Percentiles rank a stretch among this genome's conserved stretches.
Evolutionary conservation across 2,113 vertebrate genomes (phyloP).

Genomic region (Podarcis muralis): DNA sequence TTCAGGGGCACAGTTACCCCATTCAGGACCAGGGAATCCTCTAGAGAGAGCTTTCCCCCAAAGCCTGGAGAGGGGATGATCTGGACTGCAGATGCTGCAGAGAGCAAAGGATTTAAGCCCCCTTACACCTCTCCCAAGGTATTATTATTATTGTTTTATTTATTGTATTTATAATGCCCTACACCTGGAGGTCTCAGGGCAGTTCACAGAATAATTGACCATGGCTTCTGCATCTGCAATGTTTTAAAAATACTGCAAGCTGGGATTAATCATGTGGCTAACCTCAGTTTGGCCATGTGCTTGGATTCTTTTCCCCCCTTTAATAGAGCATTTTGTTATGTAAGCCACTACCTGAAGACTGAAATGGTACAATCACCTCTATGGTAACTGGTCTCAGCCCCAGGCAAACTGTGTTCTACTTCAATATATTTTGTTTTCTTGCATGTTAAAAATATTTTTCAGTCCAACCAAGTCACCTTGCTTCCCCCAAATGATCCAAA

Average conservation of each 20-base stretch:
- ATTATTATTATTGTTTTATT: too few species aligned
- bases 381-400: background rate
- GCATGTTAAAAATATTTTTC: background rate
- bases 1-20: too few species aligned
- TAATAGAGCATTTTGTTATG: background rate
- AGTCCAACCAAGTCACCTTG: background rate
- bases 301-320: background rate
- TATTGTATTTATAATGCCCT: too few species aligned
- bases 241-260: background rate
- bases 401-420: background rate
- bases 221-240: background rate
- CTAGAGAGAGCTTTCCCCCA: background rate
- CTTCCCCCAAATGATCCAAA: background rate
- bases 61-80: background rate
- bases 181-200: too few species aligned
- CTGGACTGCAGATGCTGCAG: background rate
- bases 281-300: background rate
- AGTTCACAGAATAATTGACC: background rate
- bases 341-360: background rate
- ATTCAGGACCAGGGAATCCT: too few species aligned
- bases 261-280: background rate
- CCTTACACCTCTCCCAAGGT: background rate
- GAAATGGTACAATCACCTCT: background rate
- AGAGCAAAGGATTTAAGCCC: background rate
- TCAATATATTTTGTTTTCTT: background rate